Evolutionary conservation across 2,797 vertebrate genomes (phyloP).

Genomic region (Lithobates sylvaticus): DNA sequence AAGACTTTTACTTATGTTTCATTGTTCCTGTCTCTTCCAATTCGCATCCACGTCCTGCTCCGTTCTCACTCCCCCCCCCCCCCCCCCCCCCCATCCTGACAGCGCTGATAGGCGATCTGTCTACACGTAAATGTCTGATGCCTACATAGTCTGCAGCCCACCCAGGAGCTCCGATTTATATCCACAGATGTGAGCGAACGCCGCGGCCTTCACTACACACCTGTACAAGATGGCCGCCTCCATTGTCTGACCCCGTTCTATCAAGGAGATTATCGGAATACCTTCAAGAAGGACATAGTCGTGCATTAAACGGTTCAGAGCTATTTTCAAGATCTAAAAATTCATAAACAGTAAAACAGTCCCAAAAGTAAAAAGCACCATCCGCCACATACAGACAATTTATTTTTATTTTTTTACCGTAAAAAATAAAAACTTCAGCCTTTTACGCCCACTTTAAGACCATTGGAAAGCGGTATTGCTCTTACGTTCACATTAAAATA

Average conservation of each 20-base stretch:
- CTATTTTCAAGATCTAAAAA: too few species aligned
- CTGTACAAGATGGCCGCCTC: not conserved
- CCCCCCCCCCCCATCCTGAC: constrained; percentile 22
- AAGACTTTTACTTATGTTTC: constrained; percentile 43
- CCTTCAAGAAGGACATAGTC: not conserved
- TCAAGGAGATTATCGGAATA: too few species aligned
- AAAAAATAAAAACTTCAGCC: too few species aligned
- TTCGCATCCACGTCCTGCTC: not conserved
- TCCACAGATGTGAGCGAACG: not conserved
- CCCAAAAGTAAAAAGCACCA: too few species aligned
- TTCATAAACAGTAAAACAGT: too few species aligned
- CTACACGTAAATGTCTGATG: not conserved
- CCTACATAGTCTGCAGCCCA: not conserved
- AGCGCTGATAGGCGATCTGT: constrained; percentile 21
- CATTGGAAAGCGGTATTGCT: too few species aligned
- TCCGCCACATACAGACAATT: too few species aligned
- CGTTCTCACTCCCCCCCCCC: not conserved
- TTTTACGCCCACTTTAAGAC: too few species aligned
- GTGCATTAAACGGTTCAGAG: too few species aligned
- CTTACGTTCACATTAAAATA: too few species aligned
- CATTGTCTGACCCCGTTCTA: not conserved
- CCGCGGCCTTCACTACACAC: not conserved
- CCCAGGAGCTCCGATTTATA: constrained; percentile 19
- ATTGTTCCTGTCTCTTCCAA: constrained; percentile 3
- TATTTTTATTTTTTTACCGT: too few species aligned